Percentiles rank a stretch among this genome's conserved stretches.
phyloP scores from a whole-genome alignment of 2,113 vertebrate species.

The Cinclus mexicanus region DNA sequence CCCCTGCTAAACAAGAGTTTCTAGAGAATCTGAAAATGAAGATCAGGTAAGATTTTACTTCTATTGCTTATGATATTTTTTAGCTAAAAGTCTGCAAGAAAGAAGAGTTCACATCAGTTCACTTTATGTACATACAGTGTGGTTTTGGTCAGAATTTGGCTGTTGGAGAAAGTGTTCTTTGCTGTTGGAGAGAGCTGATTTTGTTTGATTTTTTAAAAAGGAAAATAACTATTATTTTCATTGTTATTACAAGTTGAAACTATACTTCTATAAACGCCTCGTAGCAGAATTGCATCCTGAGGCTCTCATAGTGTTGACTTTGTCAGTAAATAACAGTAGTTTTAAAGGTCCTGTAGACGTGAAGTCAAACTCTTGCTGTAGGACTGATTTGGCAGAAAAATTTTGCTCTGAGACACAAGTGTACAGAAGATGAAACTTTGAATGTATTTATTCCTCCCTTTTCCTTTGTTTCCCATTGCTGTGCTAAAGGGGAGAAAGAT shows the following conservation, averaged over 20 bases:
- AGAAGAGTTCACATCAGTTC: neutral
- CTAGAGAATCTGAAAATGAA: neutral
- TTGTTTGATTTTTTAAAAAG: neutral
- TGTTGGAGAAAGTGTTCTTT: neutral
- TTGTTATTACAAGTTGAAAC: neutral
- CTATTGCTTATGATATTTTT: neutral
- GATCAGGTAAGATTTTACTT: neutral
- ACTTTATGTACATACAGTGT: neutral
- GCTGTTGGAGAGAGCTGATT: neutral
- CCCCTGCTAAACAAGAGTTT: neutral
- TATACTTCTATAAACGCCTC: neutral
- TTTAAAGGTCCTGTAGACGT: neutral
- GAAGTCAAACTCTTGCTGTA: neutral
- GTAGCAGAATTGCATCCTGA: neutral
- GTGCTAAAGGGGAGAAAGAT: neutral
- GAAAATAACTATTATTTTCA: neutral
- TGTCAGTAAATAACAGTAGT: neutral
- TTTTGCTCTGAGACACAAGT: neutral
- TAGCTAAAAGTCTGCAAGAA: neutral
- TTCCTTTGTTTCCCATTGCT: neutral
- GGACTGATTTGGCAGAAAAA: neutral
- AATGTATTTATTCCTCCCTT: accelerated
- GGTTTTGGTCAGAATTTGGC: neutral
- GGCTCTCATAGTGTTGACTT: neutral
- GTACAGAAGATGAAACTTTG: neutral